Base-by-base conservation (phyloP, 2,888 invertebrate species). In the Parascotia fuliginaria region DNA sequence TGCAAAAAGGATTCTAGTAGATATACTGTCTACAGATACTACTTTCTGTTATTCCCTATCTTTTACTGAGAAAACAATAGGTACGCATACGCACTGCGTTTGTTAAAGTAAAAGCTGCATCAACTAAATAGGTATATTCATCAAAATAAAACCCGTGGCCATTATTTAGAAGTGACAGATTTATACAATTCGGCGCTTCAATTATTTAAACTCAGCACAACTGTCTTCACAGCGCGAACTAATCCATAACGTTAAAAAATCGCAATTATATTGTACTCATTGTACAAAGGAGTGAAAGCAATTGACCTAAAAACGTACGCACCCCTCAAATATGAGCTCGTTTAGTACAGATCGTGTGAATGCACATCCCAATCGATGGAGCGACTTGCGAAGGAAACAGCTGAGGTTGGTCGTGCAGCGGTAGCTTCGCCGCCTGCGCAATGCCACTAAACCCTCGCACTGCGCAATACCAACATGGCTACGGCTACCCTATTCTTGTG, bases 381-480 rank as follows among this genome's bases (percentile, higher is more conserved):
- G 56, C 58, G 31, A 39, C 42, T 46, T 54, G 57, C 63, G 55
- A 50, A 24, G 6, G 24, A 24, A 64, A 62, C 61, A 67, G 66
- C 65, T 70, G 74, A 78, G 75, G 74, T 75, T 77, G 64, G 51
- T 45, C 65, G 55, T 60, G 69, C 68, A 61, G 55, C 58, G 62
- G 27, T 52, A 51, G 66, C 75, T 82, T 81, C 69, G 76, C 73
- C 76, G 77, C 79, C 67, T 85, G 86, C 85, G 85, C 86, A 81
- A 58, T 71, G 67, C 50, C 61, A 52, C 53, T 58, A 75, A 75
- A 75, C 58, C 45, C 36, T 55, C 60, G 49, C 67, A 70, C 65
- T 73, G 84, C 85, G 85, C 85, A 83, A 68, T 74, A 76, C 41
- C 49, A 66, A 60, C 42, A 56, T 63, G 64, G 70, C 70, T 57